Evolutionary conservation across 1,140 invertebrate genomes (phyloP).

Genomic region (Coelopa frigida): DNA sequence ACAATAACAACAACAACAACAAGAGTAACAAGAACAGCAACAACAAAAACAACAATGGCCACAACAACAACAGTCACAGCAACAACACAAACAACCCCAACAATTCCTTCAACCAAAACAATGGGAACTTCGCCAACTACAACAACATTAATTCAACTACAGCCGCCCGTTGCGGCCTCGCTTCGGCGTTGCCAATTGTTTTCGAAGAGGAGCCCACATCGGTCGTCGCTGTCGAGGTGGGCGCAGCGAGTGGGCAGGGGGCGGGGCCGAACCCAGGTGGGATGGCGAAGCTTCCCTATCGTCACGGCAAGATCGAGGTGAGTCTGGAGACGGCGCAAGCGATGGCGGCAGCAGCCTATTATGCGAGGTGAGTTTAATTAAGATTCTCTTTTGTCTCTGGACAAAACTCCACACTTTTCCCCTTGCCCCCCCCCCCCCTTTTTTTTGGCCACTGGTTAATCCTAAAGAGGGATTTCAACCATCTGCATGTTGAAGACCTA

Average conservation of each 20-base stretch:
- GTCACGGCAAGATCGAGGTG: constrained; percentile 22
- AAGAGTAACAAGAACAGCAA: neutral
- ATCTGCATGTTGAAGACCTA: no score
- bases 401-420: no score
- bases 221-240: constrained; percentile 10
- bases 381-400: no score
- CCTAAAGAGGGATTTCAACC: no score
- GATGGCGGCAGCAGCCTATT: constrained; percentile 22
- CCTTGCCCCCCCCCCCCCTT: no score
- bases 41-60: constrained; percentile 1
- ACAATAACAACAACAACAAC: neutral
- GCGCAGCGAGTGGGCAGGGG: no score
- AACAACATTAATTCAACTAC: constrained; percentile 6
- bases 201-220: constrained; percentile 17
- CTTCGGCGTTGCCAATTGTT: constrained; percentile 14
- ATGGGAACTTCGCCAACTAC: constrained; percentile 1
- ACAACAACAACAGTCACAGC: constrained; percentile 4
- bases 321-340: constrained; percentile 20
- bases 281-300: constrained; percentile 17
- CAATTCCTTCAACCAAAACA: no score
- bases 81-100: no score
- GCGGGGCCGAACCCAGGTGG: no score
- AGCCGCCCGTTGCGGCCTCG: no score
- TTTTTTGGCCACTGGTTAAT: no score
- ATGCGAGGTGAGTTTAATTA: constrained; percentile 21